phyloP scores from a whole-genome alignment of 23 tunicate species.

The Corella eumyota region DNA sequence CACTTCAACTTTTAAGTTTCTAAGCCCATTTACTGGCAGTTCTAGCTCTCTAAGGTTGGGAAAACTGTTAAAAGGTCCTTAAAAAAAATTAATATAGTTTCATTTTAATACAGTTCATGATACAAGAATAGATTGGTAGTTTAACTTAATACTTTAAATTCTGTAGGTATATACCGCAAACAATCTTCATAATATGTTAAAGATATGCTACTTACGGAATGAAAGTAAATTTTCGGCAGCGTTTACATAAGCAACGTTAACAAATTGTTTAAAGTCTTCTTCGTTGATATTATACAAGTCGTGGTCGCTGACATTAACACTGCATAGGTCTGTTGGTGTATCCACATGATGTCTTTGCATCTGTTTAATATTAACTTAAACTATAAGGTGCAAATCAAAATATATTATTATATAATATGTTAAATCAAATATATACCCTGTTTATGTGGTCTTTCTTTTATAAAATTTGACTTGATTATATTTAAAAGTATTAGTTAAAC shows the following conservation, averaged over 20 bases:
- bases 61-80: conserved; percentile 55
- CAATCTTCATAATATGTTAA: too few relatives aligned
- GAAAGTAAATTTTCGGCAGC: conserved; percentile 82
- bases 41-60: conserved; percentile 73
- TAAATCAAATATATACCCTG: background rate
- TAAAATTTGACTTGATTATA: background rate
- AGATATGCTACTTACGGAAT: conserved; percentile 62
- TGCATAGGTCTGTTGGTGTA: conserved; percentile 57
- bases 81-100: background rate
- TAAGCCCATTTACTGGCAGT: conserved; percentile 77
- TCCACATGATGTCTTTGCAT: conserved; percentile 53
- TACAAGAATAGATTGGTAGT: too few relatives aligned
- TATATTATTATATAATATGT: background rate
- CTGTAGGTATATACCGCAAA: too few relatives aligned
- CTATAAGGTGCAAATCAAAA: background rate
- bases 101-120: too few relatives aligned
- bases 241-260: conserved; percentile 77
- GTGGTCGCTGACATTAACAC: conserved; percentile 55
- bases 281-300: conserved; percentile 32
- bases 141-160: too few relatives aligned
- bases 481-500: background rate
- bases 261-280: conserved; percentile 44
- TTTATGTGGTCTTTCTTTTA: background rate
- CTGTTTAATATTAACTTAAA: background rate
- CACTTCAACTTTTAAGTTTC: conserved; percentile 15